Conservation (phyloP, 2,113 vertebrate genomes). For the Oxyruncus cristatus region DNA sequence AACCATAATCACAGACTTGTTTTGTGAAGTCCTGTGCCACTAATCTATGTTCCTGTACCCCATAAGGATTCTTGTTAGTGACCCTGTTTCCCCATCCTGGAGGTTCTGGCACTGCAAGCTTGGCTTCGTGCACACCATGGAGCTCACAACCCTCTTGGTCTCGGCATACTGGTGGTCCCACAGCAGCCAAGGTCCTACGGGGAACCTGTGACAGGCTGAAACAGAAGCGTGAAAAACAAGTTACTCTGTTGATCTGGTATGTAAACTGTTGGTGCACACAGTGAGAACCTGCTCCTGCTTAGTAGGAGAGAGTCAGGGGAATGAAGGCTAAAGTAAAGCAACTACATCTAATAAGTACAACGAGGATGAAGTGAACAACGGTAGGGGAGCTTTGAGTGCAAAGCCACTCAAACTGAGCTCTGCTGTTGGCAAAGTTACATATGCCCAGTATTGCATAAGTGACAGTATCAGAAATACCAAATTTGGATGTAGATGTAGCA, state of each 20-base stretch:
- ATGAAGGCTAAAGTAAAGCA: neutral
- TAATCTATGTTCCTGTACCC: neutral
- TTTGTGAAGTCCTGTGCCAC: neutral
- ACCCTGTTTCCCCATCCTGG: neutral
- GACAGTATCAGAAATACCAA: neutral
- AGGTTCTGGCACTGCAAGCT: neutral
- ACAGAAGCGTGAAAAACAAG: neutral
- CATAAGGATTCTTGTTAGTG: neutral
- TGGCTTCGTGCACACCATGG: fast-evolving
- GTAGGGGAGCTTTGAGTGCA: neutral
- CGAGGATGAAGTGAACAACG: neutral
- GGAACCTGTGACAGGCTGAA: neutral
- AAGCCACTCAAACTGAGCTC: neutral
- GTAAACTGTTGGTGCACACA: fast-evolving
- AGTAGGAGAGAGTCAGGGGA: neutral
- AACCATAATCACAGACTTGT: neutral
- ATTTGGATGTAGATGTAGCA: neutral
- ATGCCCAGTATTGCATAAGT: neutral
- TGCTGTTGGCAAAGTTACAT: neutral
- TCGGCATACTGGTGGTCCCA: fast-evolving
- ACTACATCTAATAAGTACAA: neutral
- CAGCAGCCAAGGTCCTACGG: neutral
- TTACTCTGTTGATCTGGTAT: neutral
- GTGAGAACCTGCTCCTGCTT: neutral
- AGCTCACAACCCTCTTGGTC: neutral